These are phyloP conservation scores for Perognathus longimembris DNA, from an alignment of 2,113 vertebrate species.

Conservation along the genomic window DNA sequence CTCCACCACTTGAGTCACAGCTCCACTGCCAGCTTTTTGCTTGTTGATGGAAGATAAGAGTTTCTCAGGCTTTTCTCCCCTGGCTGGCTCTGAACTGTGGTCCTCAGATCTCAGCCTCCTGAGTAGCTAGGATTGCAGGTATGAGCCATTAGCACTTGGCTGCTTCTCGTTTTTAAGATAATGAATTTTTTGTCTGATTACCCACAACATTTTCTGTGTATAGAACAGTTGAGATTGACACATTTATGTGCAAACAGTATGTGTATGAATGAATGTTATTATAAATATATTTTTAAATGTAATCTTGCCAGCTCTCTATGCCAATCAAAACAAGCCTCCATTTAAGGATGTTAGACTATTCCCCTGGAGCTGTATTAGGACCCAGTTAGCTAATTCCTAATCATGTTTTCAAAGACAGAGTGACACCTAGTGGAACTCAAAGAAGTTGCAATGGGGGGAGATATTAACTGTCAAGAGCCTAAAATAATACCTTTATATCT, in stretches of 20 bases:
- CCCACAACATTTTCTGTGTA: constrained; percentile 12
- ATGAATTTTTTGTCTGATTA: not conserved
- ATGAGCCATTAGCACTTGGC: too few relatives aligned
- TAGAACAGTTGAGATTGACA: constrained; percentile 4
- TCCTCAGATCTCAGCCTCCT: too few relatives aligned
- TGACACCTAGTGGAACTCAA: constrained; percentile 66
- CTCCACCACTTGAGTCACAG: too few relatives aligned
- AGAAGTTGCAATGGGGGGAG: not conserved
- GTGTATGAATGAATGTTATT: not conserved
- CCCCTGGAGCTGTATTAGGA: not conserved
- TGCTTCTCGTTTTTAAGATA: not conserved
- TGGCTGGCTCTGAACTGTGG: too few relatives aligned
- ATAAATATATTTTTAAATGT: constrained; percentile 25
- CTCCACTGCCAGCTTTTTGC: too few relatives aligned
- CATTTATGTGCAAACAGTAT: not conserved
- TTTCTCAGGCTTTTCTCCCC: too few relatives aligned
- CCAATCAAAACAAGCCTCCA: not conserved
- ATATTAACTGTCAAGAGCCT: not conserved
- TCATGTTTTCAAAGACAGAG: not conserved
- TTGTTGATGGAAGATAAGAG: too few relatives aligned
- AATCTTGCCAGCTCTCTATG: not conserved
- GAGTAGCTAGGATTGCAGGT: too few relatives aligned
- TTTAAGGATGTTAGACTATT: not conserved
- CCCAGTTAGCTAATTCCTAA: not conserved
- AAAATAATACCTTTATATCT: not conserved